Evolutionary conservation across 2,113 vertebrate genomes (phyloP).

Genomic region (Lepidothrix coronata): DNA sequence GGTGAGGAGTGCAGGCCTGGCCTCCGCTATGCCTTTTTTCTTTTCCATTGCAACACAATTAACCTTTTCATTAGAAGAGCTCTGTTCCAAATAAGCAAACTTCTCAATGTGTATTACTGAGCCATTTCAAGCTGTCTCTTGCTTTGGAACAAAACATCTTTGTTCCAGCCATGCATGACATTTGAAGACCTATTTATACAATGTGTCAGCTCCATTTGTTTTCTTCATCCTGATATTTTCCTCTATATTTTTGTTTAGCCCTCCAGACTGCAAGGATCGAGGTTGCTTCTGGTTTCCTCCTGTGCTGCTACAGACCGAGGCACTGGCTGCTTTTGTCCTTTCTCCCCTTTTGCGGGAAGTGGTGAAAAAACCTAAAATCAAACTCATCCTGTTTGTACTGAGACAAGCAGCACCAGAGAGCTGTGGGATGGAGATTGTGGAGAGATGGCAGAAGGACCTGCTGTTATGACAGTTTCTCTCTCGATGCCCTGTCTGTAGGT

Average conservation of each 20-base stretch:
- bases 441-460: not conserved
- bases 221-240: constrained; percentile 58
- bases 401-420: not conserved
- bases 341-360: not conserved
- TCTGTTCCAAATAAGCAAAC: constrained; percentile 61
- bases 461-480: not conserved
- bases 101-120: constrained; percentile 50
- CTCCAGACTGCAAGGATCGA: not conserved
- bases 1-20: constrained; percentile 31
- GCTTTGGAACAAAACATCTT: constrained; percentile 58
- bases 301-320: not conserved
- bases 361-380: not conserved
- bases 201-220: constrained; percentile 66
- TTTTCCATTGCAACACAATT: constrained; percentile 65
- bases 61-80: constrained; percentile 63
- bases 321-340: not conserved
- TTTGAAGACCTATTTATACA: constrained; percentile 68
- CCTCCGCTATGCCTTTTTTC: constrained; percentile 20
- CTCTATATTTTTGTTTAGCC: constrained; percentile 31
- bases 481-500: not conserved
- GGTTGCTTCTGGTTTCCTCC: not conserved
- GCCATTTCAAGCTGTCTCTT: constrained; percentile 47
- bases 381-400: not conserved
- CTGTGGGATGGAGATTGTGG: too few species aligned
- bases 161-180: constrained; percentile 60